Base-by-base conservation (phyloP, 1,140 invertebrate genomes). In the Magallana gigas region DNA sequence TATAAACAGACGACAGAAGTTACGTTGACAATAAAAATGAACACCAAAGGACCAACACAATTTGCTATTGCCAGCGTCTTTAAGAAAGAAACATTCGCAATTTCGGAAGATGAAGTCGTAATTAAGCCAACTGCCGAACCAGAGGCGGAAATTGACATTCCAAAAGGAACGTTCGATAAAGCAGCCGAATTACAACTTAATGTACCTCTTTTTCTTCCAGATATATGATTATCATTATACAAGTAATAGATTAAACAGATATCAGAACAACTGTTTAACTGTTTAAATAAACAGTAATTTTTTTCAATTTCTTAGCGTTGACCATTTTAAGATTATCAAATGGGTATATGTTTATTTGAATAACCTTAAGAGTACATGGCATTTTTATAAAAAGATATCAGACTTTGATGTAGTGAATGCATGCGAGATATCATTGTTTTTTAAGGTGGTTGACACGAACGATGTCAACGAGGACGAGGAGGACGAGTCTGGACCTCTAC, bases 61-160 rank as follows among this genome's bases (percentile, higher is more conserved):
- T 88, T 88, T 29, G 85, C 83, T 8, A 80, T 88, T 14, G 83
- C 76, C 3, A 86, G 62, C 6, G 23, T 57, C 18, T 64, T 81
- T 5, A 76, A 62, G 14, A 81, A 81, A 11, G 80, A 88, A 71
- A 76, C 68, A 12, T 86, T 88, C 8, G 58, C 64, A 14, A n/a
- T 88, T n/a, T 59, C 87, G 12, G 23, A 86, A 6, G 87, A 85
- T 29, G 87, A 85, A 57, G 87, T 88, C n/a, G 29, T 16, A 3
- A 83, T 88, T 23, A 80, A 86, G 84, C 87, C 87, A 12, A 57
- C 16, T 6, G 68, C 83, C 16, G 87, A 88, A 83, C 87, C 87
- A 36, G 87, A 84, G 1, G 87, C 87, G 8, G 68, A 86, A 71
- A 88, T 88, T 23, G 81, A 68, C 18, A 88, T 88, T 62, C 84